Evolutionary conservation across 2,113 vertebrate genomes (phyloP).

Genomic region (Toxotes jaculatrix): DNA sequence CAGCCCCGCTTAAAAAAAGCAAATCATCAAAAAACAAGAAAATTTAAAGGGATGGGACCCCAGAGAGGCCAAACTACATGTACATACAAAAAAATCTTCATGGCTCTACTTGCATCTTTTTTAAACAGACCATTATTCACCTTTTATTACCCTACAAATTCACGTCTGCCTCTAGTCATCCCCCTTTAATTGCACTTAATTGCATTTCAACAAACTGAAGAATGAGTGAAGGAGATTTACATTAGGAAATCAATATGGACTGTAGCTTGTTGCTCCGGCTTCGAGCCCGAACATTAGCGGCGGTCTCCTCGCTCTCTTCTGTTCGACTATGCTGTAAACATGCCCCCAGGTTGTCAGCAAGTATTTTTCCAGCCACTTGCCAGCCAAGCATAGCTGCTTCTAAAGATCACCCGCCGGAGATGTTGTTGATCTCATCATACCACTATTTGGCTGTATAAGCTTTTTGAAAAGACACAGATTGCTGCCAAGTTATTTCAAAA

Average conservation of each 20-base stretch:
- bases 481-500: constrained; percentile 55
- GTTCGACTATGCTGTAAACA: constrained; percentile 76
- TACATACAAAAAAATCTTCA: neutral
- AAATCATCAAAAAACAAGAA: neutral
- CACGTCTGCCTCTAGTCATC: neutral
- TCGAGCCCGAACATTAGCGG: constrained; percentile 45
- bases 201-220: neutral
- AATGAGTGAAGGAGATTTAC: constrained; percentile 6
- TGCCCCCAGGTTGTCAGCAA: constrained; percentile 80
- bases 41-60: neutral
- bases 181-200: neutral
- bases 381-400: constrained; percentile 77
- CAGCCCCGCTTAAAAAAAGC: neutral
- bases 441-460: constrained; percentile 72
- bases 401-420: constrained; percentile 76
- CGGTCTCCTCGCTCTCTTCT: constrained; percentile 36
- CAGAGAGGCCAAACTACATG: neutral
- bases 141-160: neutral
- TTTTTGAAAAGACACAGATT: constrained; percentile 48
- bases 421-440: constrained; percentile 75
- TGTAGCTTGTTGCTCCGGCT: constrained; percentile 11
- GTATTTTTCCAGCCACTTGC: constrained; percentile 78
- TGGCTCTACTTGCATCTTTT: neutral
- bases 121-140: neutral
- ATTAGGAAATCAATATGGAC: constrained; percentile 28